A percentile compares a stretch with the other conserved stretches of the same genome.
Conservation (phyloP, 1,140 invertebrate species). For the Arion vulgaris region DNA sequence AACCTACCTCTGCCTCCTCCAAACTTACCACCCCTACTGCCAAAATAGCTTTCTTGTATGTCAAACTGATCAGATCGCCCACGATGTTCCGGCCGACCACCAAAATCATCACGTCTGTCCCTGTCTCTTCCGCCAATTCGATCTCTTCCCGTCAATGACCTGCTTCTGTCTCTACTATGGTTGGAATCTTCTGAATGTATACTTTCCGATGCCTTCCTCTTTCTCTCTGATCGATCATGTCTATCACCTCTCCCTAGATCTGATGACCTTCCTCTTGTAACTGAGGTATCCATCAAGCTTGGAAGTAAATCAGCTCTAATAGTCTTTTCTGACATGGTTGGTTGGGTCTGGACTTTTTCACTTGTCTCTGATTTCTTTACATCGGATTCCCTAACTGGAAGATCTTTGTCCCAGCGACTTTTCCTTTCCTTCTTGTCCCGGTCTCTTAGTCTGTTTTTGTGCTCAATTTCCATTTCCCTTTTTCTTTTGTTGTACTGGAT, state of each 20-base stretch:
- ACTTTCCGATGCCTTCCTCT: slow-evolving; percentile 1
- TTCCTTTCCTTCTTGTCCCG: slow-evolving; percentile 10
- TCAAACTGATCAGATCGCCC: neutral
- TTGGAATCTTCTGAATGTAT: slow-evolving; percentile 11
- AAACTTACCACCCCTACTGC: neutral
- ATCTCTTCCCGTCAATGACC: neutral
- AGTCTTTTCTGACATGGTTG: neutral
- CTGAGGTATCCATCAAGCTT: neutral
- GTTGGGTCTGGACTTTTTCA: slow-evolving; percentile 15
- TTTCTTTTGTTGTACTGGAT: slow-evolving; percentile 19
- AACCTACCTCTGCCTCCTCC: slow-evolving; percentile 16
- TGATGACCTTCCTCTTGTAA: neutral
- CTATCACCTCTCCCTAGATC: neutral
- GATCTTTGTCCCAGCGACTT: slow-evolving; percentile 12
- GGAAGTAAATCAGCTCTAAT: neutral
- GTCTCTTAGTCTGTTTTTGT: slow-evolving; percentile 6
- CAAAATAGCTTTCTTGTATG: neutral
- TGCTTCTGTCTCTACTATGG: slow-evolving; percentile 8
- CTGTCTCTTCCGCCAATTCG: slow-evolving; percentile 19
- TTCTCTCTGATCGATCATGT: slow-evolving; percentile 7
- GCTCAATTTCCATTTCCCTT: slow-evolving; percentile 11
- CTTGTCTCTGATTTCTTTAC: neutral
- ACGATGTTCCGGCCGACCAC: neutral
- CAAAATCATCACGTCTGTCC: neutral
- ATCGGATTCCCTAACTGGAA: neutral